A percentile compares a stretch with the other conserved stretches of the same genome.
These are phyloP conservation scores for Notarius lentiginosus DNA, from an alignment of 2,113 vertebrate species.

Conservation along the genomic window DNA sequence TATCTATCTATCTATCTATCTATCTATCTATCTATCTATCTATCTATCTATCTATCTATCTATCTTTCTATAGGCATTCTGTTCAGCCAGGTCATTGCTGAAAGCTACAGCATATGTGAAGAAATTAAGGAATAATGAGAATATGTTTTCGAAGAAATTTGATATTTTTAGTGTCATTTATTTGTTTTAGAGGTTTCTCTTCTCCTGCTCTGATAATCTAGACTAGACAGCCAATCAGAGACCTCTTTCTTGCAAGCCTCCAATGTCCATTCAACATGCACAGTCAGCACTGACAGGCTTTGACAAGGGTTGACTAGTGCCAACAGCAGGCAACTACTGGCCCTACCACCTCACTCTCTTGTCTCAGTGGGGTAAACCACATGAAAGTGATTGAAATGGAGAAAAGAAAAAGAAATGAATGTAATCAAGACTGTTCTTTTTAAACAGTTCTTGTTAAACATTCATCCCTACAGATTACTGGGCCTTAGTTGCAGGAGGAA, in stretches of 20 bases:
- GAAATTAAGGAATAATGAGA: neutral
- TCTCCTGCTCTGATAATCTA: neutral
- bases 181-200: neutral
- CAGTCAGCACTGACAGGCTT: constrained; percentile 15
- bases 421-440: constrained; percentile 52
- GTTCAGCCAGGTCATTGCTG: neutral
- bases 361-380: constrained; percentile 9
- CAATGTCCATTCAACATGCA: neutral
- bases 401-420: constrained; percentile 48
- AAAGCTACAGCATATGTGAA: neutral
- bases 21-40: no score
- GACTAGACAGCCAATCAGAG: neutral
- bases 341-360: neutral
- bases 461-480: constrained; percentile 46
- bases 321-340: neutral
- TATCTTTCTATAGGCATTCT: neutral
- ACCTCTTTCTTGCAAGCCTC: neutral
- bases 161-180: neutral
- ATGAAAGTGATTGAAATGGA: constrained; percentile 37
- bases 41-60: no score
- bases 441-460: constrained; percentile 48
- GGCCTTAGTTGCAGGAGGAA: constrained; percentile 35
- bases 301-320: neutral
- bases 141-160: neutral
- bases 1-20: no score